Percentiles rank a stretch among this genome's conserved stretches.
These are phyloP conservation scores for Drosophila nasuta DNA, from an alignment of 1,140 invertebrate species.

Conservation along the genomic window DNA sequence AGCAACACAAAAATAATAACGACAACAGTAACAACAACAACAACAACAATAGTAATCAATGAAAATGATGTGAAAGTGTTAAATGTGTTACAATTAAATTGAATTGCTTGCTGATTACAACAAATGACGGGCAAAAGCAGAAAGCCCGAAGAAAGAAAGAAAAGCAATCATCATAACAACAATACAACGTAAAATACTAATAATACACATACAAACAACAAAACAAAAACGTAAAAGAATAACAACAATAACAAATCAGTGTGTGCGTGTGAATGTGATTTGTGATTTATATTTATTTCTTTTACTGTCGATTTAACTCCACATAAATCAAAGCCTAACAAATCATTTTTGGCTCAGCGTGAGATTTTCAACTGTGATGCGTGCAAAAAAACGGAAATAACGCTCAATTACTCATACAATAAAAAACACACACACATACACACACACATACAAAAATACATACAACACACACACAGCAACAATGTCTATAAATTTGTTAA, in stretches of 20 bases:
- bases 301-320: conserved; percentile 39
- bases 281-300: conserved; percentile 45
- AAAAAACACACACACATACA: conserved; percentile 22
- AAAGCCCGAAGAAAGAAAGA: conserved; percentile 29
- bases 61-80: conserved; percentile 74
- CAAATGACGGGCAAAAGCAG: conserved; percentile 61
- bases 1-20: background rate
- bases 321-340: conserved; percentile 46
- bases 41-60: conserved; percentile 46
- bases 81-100: conserved; percentile 72
- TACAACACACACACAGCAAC: background rate
- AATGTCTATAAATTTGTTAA: conserved; percentile 49
- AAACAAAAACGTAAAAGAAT: conserved; percentile 15
- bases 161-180: conserved; percentile 51
- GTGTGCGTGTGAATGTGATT: conserved; percentile 29
- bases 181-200: conserved; percentile 38
- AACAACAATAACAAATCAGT: conserved; percentile 59
- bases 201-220: conserved; percentile 6
- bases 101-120: conserved; percentile 75
- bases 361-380: conserved; percentile 25
- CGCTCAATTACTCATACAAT: conserved; percentile 77
- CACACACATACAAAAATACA: background rate
- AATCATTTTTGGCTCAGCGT: conserved; percentile 36
- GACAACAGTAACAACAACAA: conserved; percentile 21
- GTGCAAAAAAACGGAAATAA: conserved; percentile 71